These are phyloP conservation scores for Pogoniulus pusillus DNA, from an alignment of 2,797 vertebrate genomes.

Conservation along the genomic window DNA sequence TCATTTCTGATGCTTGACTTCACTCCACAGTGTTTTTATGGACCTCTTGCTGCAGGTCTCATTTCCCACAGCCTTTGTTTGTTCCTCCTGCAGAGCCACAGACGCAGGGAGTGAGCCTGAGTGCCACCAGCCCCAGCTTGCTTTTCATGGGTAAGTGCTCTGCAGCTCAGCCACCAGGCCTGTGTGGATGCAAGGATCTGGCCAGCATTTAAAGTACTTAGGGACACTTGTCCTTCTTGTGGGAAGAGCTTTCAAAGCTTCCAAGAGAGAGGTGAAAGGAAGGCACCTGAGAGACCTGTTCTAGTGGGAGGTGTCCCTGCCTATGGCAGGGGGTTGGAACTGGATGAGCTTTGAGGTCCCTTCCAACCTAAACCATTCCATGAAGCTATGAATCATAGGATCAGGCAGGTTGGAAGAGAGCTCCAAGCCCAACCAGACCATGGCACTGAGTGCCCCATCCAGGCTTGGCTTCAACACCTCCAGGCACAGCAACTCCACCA, in stretches of 20 bases:
- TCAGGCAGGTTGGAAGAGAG: too few species aligned
- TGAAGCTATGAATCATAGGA: background rate
- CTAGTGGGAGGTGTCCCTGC: too few species aligned
- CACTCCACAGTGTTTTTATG: background rate
- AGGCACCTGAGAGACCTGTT: too few species aligned
- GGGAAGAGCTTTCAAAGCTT: background rate
- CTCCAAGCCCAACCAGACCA: too few species aligned
- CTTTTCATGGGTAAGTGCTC: background rate
- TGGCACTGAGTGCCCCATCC: too few species aligned
- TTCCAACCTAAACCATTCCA: too few species aligned
- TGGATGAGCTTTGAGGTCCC: too few species aligned
- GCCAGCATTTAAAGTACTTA: background rate
- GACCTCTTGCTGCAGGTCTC: background rate
- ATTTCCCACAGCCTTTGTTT: background rate
- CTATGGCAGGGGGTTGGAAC: too few species aligned
- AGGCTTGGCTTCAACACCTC: too few species aligned
- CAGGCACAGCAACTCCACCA: too few species aligned
- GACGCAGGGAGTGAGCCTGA: background rate
- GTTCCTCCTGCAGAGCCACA: background rate
- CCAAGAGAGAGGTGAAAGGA: background rate
- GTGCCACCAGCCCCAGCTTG: background rate
- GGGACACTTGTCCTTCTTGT: background rate
- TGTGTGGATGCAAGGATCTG: background rate
- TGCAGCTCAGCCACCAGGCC: background rate
- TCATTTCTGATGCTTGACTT: constrained; percentile 42